phyloP scores from a whole-genome alignment of 2,888 invertebrate genomes.

The Barypeithes pellucidus region DNA sequence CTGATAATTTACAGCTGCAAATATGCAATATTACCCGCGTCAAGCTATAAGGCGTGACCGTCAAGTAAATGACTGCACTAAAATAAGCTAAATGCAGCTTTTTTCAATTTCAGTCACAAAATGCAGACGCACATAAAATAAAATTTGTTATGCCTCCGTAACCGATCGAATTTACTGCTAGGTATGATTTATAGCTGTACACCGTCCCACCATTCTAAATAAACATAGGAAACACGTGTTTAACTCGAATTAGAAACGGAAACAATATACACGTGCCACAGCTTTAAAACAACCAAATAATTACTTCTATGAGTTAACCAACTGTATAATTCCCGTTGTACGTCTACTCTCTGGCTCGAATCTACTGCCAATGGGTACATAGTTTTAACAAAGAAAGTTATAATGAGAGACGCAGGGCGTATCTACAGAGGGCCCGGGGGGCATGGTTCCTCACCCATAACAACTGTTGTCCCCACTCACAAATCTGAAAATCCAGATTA shows the following conservation, averaged over 20 bases:
- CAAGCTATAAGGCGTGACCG: neutral
- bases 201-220: slow-evolving; percentile 53
- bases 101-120: slow-evolving; percentile 24
- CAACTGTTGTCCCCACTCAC: no score
- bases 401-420: no score
- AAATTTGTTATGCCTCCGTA: slow-evolving; percentile 38
- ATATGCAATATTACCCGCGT: neutral
- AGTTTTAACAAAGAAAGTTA: no score
- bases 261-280: slow-evolving; percentile 59
- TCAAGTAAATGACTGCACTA: neutral
- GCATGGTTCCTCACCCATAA: no score
- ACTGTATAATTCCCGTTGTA: no score
- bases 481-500: no score
- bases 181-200: slow-evolving; percentile 42
- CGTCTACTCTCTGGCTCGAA: no score
- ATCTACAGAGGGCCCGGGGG: no score
- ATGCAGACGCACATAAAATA: slow-evolving; percentile 34
- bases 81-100: slow-evolving; percentile 4
- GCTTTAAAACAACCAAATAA: slow-evolving; percentile 54
- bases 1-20: neutral
- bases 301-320: slow-evolving; percentile 53
- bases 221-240: slow-evolving; percentile 59
- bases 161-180: slow-evolving; percentile 30
- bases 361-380: no score
- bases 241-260: slow-evolving; percentile 52